These are phyloP conservation scores for Takifugu rubripes DNA, from an alignment of 2,797 vertebrate genomes.

Conservation along the genomic window DNA sequence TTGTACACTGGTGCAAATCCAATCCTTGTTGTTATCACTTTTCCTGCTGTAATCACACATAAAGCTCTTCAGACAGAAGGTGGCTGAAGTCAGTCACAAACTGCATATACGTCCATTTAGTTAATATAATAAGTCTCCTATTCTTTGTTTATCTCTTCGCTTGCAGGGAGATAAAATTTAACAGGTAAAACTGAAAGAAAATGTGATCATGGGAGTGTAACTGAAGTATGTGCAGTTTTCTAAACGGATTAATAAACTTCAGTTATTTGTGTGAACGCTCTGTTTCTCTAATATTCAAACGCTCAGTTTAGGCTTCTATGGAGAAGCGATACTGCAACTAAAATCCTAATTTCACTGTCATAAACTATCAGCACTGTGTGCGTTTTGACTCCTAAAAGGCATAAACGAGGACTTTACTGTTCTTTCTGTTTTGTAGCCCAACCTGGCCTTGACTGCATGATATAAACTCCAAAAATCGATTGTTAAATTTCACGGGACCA, in stretches of 20 bases:
- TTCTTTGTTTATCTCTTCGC: slow-evolving; percentile 5
- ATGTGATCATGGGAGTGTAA: slow-evolving; percentile 10
- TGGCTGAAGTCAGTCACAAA: slow-evolving; percentile 6
- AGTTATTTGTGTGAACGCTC: background rate
- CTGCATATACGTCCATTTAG: slow-evolving; percentile 6
- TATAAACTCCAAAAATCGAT: no score
- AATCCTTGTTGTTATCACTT: slow-evolving; percentile 14
- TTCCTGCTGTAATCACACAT: background rate
- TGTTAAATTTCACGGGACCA: no score
- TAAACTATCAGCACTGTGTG: no score
- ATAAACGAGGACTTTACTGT: no score
- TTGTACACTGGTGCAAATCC: slow-evolving; percentile 1
- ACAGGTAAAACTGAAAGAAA: slow-evolving; percentile 3
- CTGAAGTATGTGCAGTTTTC: slow-evolving; percentile 15
- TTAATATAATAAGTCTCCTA: slow-evolving; percentile 13
- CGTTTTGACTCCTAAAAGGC: no score
- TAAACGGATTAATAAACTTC: slow-evolving; percentile 30
- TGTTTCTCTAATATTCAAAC: no score
- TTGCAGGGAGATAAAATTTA: background rate
- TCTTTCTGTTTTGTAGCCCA: no score
- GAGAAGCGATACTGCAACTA: no score
- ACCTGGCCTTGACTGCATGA: no score
- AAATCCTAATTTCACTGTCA: no score
- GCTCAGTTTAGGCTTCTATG: no score
- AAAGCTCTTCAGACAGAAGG: slow-evolving; percentile 1